These are phyloP conservation scores for Pangasius macronema DNA, from an alignment of 2,797 vertebrate species.

Conservation along the genomic window DNA sequence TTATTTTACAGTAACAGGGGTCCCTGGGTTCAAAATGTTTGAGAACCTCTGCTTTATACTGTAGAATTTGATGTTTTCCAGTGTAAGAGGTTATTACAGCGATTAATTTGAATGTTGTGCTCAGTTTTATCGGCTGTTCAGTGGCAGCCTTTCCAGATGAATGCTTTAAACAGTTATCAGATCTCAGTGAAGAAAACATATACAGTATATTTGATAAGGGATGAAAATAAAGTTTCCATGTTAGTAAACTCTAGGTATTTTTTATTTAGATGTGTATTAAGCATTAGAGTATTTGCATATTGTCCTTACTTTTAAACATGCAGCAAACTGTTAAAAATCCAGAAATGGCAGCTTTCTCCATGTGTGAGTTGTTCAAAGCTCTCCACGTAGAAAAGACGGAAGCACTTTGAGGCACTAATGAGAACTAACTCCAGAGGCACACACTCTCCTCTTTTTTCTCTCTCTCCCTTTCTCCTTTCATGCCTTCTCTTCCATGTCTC, in stretches of 20 bases:
- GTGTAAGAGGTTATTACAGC: conserved; percentile 19
- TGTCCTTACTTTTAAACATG: not conserved
- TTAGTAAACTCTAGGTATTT: not conserved
- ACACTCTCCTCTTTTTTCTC: not conserved
- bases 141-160: not conserved
- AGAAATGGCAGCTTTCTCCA: conserved; percentile 13
- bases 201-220: not conserved
- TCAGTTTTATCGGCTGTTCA: not conserved
- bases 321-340: not conserved
- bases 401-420: conserved; percentile 62
- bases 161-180: not conserved
- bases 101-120: not conserved
- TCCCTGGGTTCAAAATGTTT: not conserved
- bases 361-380: conserved; percentile 65
- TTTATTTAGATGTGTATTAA: not conserved
- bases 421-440: conserved; percentile 64
- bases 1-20: not conserved
- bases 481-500: conserved; percentile 65
- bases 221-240: not conserved
- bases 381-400: conserved; percentile 46
- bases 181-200: not conserved
- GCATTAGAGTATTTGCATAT: not conserved
- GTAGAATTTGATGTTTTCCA: not conserved
- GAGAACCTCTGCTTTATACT: not conserved
- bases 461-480: not conserved